phyloP scores from a whole-genome alignment of 2,113 vertebrate species.

The Cephalopterus ornatus region DNA sequence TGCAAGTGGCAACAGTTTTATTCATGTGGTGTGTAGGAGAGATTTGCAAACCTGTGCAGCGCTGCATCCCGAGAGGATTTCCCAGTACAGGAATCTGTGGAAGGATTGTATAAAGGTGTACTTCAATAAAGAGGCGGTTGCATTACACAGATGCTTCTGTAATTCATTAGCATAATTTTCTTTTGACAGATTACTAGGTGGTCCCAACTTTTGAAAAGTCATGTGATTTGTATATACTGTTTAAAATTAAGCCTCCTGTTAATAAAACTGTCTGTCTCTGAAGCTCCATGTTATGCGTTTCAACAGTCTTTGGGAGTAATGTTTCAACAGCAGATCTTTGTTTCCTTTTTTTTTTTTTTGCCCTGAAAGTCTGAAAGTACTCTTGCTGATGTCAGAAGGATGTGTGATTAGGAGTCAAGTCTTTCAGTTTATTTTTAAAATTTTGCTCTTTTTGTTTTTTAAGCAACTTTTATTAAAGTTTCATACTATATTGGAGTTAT shows the following conservation, averaged over 20 bases:
- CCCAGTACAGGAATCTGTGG: slow-evolving; percentile 58
- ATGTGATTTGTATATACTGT: slow-evolving; percentile 83
- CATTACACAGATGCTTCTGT: slow-evolving; percentile 71
- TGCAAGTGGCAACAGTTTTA: slow-evolving; percentile 76
- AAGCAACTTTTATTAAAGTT: slow-evolving; percentile 74
- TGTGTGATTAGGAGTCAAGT: slow-evolving; percentile 69
- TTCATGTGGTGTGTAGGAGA: slow-evolving; percentile 69
- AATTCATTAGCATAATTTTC: slow-evolving; percentile 69
- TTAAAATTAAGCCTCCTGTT: slow-evolving; percentile 81
- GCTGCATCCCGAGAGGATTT: slow-evolving; percentile 61
- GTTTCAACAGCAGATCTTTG: slow-evolving; percentile 66
- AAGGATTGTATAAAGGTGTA: slow-evolving; percentile 71
- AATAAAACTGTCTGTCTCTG: slow-evolving; percentile 90
- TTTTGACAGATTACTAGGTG: slow-evolving; percentile 73
- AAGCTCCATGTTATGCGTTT: slow-evolving; percentile 72
- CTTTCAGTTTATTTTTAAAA: slow-evolving; percentile 59
- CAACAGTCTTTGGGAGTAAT: slow-evolving; percentile 69
- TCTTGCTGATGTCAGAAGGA: slow-evolving; percentile 68
- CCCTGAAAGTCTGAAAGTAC: slow-evolving; percentile 56
- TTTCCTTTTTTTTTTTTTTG: background rate
- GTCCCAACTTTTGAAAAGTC: slow-evolving; percentile 71
- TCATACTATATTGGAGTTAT: slow-evolving; percentile 68
- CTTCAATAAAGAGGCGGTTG: slow-evolving; percentile 72
- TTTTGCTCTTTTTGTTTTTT: slow-evolving; percentile 67
- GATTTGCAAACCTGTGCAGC: slow-evolving; percentile 67